Conservation (phyloP, 2,888 invertebrate genomes). For the Sericinus montela region DNA sequence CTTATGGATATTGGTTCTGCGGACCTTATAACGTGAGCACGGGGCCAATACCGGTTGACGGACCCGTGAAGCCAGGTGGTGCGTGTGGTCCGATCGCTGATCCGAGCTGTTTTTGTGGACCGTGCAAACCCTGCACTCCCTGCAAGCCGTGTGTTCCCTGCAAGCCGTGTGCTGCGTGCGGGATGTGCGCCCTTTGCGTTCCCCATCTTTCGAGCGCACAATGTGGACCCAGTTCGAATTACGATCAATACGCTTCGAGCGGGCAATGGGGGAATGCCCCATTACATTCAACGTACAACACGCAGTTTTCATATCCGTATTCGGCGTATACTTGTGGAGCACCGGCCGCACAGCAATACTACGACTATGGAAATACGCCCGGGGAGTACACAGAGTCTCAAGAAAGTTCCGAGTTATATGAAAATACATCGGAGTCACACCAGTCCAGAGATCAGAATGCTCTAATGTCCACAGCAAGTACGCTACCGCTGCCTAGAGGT, state of each 20-base stretch:
- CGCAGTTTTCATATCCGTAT: conserved; percentile 25
- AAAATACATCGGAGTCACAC: too few relatives aligned
- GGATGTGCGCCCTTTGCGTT: conserved; percentile 24
- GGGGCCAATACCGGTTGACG: conserved; percentile 26
- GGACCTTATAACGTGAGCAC: conserved; percentile 54
- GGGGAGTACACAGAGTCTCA: neutral
- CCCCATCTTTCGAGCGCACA: conserved; percentile 26
- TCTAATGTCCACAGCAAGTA: neutral
- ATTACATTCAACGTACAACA: conserved; percentile 2
- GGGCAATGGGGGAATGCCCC: conserved; percentile 1
- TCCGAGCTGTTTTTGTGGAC: conserved; percentile 21
- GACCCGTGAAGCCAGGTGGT: conserved; percentile 27
- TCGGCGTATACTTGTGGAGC: neutral
- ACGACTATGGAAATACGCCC: neutral
- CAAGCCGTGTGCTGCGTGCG: too few relatives aligned
- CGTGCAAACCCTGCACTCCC: conserved; percentile 27
- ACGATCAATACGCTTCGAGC: conserved; percentile 12
- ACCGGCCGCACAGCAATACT: neutral
- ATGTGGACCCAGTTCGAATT: conserved; percentile 23
- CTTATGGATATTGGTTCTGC: conserved; percentile 63
- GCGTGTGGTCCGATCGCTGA: conserved; percentile 24
- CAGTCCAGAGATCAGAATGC: too few relatives aligned
- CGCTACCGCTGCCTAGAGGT: neutral
- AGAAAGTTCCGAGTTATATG: too few relatives aligned
- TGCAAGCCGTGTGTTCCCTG: conserved; percentile 27